A percentile compares a stretch with the other conserved stretches of the same genome.
Evolutionary conservation across 2,888 invertebrate species (phyloP).

Genomic region (Phytoseiulus persimilis): DNA sequence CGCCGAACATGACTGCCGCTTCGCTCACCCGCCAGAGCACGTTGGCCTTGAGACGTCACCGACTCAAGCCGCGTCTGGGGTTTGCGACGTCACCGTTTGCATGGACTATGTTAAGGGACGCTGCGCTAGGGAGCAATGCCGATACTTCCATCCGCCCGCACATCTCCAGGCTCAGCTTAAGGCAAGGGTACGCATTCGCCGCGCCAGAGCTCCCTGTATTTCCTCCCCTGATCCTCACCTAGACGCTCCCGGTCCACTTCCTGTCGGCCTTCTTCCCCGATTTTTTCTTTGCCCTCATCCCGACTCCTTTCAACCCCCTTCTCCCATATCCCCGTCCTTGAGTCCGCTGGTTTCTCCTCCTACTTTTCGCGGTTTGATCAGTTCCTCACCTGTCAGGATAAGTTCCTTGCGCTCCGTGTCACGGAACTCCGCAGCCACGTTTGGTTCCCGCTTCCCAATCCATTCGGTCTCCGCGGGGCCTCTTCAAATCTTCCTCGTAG

Average conservation of each 20-base stretch:
- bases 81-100: conserved; percentile 98
- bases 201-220: conserved; percentile 62
- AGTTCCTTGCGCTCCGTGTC: too few species aligned
- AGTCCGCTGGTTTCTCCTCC: background rate
- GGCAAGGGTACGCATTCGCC: conserved; percentile 52
- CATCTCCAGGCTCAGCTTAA: conserved; percentile 98
- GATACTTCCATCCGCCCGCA: conserved; percentile 99
- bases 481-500: too few species aligned
- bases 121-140: conserved; percentile 98
- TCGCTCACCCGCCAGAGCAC: conserved; percentile 93
- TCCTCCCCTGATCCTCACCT: conserved; percentile 40
- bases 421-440: too few species aligned
- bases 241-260: conserved; percentile 26
- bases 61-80: conserved; percentile 72
- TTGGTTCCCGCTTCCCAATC: too few species aligned
- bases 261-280: background rate
- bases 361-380: too few species aligned
- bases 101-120: conserved; percentile 98
- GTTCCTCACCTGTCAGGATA: too few species aligned
- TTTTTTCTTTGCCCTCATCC: background rate
- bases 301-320: background rate
- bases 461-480: too few species aligned
- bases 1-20: conserved; percentile 94
- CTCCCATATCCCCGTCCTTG: background rate
- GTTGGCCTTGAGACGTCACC: conserved; percentile 52